These are phyloP conservation scores for Vipera latastei DNA, from an alignment of 2,797 vertebrate genomes.

Conservation along the genomic window DNA sequence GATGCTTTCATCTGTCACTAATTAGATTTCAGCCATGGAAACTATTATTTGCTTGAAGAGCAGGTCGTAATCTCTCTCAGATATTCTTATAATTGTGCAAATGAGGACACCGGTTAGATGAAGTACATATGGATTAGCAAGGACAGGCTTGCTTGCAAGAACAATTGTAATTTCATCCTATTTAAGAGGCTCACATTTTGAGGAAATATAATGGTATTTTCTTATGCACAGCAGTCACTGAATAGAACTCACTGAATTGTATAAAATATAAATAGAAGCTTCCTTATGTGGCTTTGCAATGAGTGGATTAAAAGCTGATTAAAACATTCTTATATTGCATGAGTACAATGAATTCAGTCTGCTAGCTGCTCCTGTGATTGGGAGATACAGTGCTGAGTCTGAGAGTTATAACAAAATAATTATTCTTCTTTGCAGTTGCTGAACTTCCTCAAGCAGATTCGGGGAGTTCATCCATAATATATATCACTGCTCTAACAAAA, in stretches of 20 bases:
- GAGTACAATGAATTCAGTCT: not conserved
- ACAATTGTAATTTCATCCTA: not conserved
- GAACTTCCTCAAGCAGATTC: slow-evolving; percentile 27
- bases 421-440: slow-evolving; percentile 54
- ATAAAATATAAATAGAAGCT: slow-evolving; percentile 29
- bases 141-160: not conserved
- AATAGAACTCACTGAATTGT: not conserved
- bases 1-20: slow-evolving; percentile 17
- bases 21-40: slow-evolving; percentile 31
- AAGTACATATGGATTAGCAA: not conserved
- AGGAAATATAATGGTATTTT: slow-evolving; percentile 5
- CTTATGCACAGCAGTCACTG: not conserved
- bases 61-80: slow-evolving; percentile 16
- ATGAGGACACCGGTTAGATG: not conserved
- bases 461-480: slow-evolving; percentile 30
- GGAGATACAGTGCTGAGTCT: not conserved
- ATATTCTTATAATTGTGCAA: slow-evolving; percentile 15
- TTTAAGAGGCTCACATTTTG: not conserved
- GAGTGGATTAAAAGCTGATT: not conserved
- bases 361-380: not conserved
- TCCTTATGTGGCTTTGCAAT: slow-evolving; percentile 16
- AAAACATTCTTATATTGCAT: slow-evolving; percentile 21
- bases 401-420: slow-evolving; percentile 19
- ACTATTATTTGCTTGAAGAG: slow-evolving; percentile 11
- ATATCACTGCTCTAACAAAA: not conserved